Evolutionary conservation across 2,797 vertebrate genomes (phyloP), one percentile per base, ranked within the genome.

Genomic region (Eulemur albifrons): DNA sequence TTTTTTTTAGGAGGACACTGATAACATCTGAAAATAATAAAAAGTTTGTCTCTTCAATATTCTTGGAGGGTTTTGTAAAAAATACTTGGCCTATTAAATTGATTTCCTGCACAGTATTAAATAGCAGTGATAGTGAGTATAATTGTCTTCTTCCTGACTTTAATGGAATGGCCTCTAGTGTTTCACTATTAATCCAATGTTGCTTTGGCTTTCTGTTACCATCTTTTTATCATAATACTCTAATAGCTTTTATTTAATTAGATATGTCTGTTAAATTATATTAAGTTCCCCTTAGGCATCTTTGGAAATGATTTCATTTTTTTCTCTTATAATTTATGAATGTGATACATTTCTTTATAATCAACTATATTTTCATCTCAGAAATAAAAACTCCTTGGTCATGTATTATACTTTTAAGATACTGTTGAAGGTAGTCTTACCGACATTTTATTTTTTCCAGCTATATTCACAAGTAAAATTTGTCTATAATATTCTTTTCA

Each of bases 221-320:
- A 67, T 87, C 6, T 90, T 90, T 90, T 59, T 65, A 90, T 90
- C 81, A 50, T 48, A 79, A 93, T 73, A 93, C 15, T 20, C 10
- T 63, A 90, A 93, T 90, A 88, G 23, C 32, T 90, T 93, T 95
- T 86, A 97, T 87, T 94, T 82, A 92, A 89, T 95, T 96, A 93
- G n/a, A n/a, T 75, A 90, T 82, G n/a, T 30, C 45, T 32, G 13
- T 77, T 88, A 93, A 94, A 90, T 94, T 75, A 54, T 54, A 81
- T 75, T 88, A 92, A 93, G 35, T 61, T 10, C 35, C 43, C 32
- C 83, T 95, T 50, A 75, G 75, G 21, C 40, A 89, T 73, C 59
- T 88, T 96, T 38, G 77, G 77, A 87, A 79, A 69, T 96, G 17
- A 59, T 93, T 82, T 96, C 38, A 67, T 35, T 94, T 45, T n/a